Base-by-base conservation (phyloP, 1,140 invertebrate species). In the Temnothorax longispinosus region DNA sequence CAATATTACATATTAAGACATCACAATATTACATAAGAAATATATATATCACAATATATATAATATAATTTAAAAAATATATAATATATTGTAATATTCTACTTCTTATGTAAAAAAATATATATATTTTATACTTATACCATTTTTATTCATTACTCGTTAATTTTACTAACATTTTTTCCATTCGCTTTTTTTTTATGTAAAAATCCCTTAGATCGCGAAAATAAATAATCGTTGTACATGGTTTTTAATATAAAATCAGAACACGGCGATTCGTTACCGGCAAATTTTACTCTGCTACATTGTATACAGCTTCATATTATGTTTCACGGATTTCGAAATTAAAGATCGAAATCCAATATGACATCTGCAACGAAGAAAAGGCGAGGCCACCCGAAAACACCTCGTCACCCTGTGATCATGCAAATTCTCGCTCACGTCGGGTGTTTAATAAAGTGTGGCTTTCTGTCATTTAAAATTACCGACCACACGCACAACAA, bases 391-490 rank as follows among this genome's bases (percentile, higher is more conserved):
- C 35, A 72, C 65, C 15, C 5, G 65, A 72, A 10, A 54, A 71
- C 13, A 80, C 13, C n/a, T 72, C 65, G 38, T 71, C 27, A 54
- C 54, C 21, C 78, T 72, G 38, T 81, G 50, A 81, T 81, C 78
- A 81, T 71, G 78, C 38, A 81, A 81, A 81, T 81, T 72, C 38
- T 18, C 15, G 78, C 38, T 10, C 65, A 44, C 38, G 35, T 81
- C 15, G 15, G 8, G 27, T 38, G 38, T 72, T 72, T 72, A 71
- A 81, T 81, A 41, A 81, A 81, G n/a, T 50, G 41, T 54, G 15
- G 64, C 50, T 56, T 54, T 71, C 78, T 60, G 65, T 81, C 78
- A 72, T 6, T 81, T 71, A 81, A 71, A 78, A 81, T 81, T 81
- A 72, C 10, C 15, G 38, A 32, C 50, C 38, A 69, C 35, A 71